Evolutionary conservation across 1,140 invertebrate genomes (phyloP).

Genomic region (Sitobion miscanthi): DNA sequence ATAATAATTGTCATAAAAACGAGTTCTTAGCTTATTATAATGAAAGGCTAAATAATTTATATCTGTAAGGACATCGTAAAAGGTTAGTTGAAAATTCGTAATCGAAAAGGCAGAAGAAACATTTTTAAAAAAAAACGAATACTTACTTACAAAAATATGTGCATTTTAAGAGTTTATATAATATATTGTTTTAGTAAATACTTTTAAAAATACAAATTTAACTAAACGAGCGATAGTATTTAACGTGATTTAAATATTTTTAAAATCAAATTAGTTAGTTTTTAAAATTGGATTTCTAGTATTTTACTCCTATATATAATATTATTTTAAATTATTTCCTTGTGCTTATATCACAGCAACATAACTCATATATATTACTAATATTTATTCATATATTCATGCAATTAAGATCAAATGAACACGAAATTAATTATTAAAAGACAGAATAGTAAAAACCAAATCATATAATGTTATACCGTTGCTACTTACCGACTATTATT

Average conservation of each 20-base stretch:
- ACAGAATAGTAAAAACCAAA: neutral
- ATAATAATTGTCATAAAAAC: neutral
- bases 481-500: neutral
- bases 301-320: neutral
- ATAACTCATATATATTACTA: neutral
- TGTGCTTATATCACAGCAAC: neutral
- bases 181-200: neutral
- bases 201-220: neutral
- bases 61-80: neutral
- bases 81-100: neutral
- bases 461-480: neutral
- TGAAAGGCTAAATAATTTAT: slow-evolving; percentile 26
- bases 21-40: slow-evolving; percentile 1
- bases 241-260: neutral
- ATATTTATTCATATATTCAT: neutral
- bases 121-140: neutral
- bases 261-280: neutral
- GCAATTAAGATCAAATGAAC: neutral
- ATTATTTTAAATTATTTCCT: neutral
- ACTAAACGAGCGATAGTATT: neutral
- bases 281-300: neutral
- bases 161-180: neutral
- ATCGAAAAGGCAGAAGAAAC: neutral
- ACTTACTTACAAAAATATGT: neutral
- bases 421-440: neutral